Conservation (phyloP, 1,140 invertebrate species). For the Belonocnema kinseyi region DNA sequence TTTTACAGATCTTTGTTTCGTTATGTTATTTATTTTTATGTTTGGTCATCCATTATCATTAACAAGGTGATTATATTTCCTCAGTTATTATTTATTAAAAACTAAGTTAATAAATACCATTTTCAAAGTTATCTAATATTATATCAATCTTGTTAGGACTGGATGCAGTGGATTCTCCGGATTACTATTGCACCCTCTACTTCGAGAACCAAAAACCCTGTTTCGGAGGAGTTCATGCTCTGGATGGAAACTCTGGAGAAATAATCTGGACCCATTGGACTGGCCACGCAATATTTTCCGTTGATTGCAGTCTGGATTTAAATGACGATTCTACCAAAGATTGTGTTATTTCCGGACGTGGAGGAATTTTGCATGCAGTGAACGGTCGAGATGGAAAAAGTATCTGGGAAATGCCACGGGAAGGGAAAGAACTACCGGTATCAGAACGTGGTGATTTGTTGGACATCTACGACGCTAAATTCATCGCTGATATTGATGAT, state of each 20-base stretch:
- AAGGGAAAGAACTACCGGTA: constrained; percentile 56
- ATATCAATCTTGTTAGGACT: constrained; percentile 55
- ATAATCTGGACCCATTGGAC: constrained; percentile 88
- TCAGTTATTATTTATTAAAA: background rate
- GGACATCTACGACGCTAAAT: constrained; percentile 82
- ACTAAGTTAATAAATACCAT: constrained; percentile 37
- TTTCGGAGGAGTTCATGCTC: constrained; percentile 85
- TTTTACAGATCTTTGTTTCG: constrained; percentile 49
- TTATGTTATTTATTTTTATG: constrained; percentile 36
- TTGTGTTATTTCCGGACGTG: constrained; percentile 84
- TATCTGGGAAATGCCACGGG: constrained; percentile 81
- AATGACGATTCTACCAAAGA: constrained; percentile 83
- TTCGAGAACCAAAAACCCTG: constrained; percentile 81
- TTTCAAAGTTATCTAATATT: too few species aligned
- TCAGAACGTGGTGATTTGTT: constrained; percentile 69
- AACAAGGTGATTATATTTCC: constrained; percentile 42
- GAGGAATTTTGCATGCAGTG: constrained; percentile 84
- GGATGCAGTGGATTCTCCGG: constrained; percentile 60
- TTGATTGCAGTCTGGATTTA: constrained; percentile 86
- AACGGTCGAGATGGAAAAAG: constrained; percentile 81
- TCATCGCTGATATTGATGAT: constrained; percentile 83
- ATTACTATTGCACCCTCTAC: constrained; percentile 80
- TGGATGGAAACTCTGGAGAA: constrained; percentile 84
- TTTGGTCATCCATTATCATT: constrained; percentile 11
- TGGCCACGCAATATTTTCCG: constrained; percentile 83